Base-by-base conservation (phyloP, 1,140 invertebrate genomes). In the Trichonephila clavipes region DNA sequence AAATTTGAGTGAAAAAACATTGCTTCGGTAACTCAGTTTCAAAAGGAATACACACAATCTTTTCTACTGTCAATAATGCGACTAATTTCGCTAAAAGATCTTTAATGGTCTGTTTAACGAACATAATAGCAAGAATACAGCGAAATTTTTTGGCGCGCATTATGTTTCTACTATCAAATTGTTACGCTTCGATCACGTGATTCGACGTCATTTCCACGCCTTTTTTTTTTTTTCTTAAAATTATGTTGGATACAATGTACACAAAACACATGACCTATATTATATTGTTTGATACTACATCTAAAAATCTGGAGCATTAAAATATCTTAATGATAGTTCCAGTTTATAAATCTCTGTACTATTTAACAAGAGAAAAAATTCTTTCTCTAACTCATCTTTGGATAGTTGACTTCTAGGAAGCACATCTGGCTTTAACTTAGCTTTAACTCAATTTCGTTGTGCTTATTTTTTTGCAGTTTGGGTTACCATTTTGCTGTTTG, bases 251-350 rank as follows among this genome's bases (percentile, higher is more conserved):
- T 83, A 92, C 90, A 92, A 92, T 92, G 90, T 92, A n/a, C 21
- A 62, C 61, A 85, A 85, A 92, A 92, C 64, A 90, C 44, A 85
- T 85, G 90, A 4, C 90, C 90, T 92, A 92, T 34, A 85, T 92
- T 58, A 69, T 28, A 85, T 92, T 92, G 90, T 92, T 7, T 85
- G 51, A 58, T 83, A 34, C 62, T 14, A 92, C 21, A 92, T 64
- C 61, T 69, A 44, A 92, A 69, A 92, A 92, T 92, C 90, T 92
- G 61, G 90, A 92, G 90, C 90, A 92, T 92, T 85, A 92, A 92
- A 92, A 83, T 85, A 92, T 92, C 69, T 83, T 85, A 66, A 51
- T 86, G 90, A 92, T 92, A 92, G 90, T 92, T 92, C 90, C 90
- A 92, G 89, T 82, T 59, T 82, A 61, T 82, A 90, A 82, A 51